phyloP scores from a whole-genome alignment of 2,113 vertebrate genomes.

The Cephalopterus ornatus region DNA sequence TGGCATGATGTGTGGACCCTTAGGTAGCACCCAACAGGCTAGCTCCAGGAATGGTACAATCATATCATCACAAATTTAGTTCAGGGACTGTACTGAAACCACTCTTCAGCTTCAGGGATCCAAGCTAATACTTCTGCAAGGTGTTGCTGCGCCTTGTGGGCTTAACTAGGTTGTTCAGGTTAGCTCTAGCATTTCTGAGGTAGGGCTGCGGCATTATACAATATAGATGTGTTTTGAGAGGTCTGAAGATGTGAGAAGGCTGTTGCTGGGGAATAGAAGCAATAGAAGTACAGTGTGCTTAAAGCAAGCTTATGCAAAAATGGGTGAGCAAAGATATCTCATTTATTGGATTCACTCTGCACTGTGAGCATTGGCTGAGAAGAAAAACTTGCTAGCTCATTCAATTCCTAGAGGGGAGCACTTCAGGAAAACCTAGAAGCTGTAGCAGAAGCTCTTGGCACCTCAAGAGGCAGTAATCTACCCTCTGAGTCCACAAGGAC shows the following conservation, averaged over 20 bases:
- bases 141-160: background rate
- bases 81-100: background rate
- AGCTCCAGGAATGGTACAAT: background rate
- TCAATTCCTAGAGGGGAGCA: background rate
- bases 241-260: background rate
- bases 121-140: background rate
- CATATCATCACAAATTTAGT: background rate
- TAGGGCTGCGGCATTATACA: background rate
- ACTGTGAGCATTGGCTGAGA: background rate
- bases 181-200: background rate
- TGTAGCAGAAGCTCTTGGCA: background rate
- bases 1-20: background rate
- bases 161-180: background rate
- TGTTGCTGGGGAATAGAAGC: background rate
- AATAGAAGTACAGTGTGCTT: background rate
- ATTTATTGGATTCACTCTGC: background rate
- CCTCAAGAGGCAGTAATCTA: background rate
- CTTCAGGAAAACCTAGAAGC: background rate
- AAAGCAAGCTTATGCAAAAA: background rate
- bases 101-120: background rate
- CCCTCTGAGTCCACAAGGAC: background rate
- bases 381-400: background rate
- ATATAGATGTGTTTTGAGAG: background rate
- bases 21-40: background rate
- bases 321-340: background rate